Evolutionary conservation across 2,797 vertebrate species (phyloP).

Genomic region (Chiroxiphia lanceolata): DNA sequence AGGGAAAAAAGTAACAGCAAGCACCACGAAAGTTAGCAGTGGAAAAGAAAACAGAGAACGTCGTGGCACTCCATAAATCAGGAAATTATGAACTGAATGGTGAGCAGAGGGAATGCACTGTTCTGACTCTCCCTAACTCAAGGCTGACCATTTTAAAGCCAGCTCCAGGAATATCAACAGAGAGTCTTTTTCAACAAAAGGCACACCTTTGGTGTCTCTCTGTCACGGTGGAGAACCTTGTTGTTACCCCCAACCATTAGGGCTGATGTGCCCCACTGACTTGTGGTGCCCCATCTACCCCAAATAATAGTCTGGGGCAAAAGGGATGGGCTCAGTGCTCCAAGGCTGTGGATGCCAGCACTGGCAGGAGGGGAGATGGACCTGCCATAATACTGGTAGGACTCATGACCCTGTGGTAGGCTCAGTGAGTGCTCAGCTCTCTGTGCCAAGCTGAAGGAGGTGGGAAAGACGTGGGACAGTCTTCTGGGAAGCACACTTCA

Average conservation of each 20-base stretch:
- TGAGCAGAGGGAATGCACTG: background rate
- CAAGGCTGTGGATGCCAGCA: background rate
- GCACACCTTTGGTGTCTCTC: background rate
- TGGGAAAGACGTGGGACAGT: background rate
- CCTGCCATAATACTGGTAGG: rapidly evolving
- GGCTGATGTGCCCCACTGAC: background rate
- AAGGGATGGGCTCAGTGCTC: background rate
- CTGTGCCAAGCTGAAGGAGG: background rate
- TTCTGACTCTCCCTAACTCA: background rate
- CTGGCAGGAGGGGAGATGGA: background rate
- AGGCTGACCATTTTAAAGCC: background rate
- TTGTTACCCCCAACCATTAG: background rate
- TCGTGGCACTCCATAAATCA: background rate
- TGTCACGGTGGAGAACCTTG: rapidly evolving
- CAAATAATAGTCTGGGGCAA: background rate
- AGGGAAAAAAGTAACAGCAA: background rate
- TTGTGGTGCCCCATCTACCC: background rate
- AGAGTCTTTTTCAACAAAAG: background rate
- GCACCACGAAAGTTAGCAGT: background rate
- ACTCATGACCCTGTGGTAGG: background rate
- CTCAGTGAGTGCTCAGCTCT: background rate
- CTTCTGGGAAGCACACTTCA: background rate
- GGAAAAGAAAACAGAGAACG: background rate
- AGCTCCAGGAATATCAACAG: background rate
- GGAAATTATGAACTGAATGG: background rate